Percentiles rank a stretch among this genome's conserved stretches.
These are phyloP conservation scores for Chalcis sispes DNA, from an alignment of 2,888 invertebrate species.

Conservation along the genomic window DNA sequence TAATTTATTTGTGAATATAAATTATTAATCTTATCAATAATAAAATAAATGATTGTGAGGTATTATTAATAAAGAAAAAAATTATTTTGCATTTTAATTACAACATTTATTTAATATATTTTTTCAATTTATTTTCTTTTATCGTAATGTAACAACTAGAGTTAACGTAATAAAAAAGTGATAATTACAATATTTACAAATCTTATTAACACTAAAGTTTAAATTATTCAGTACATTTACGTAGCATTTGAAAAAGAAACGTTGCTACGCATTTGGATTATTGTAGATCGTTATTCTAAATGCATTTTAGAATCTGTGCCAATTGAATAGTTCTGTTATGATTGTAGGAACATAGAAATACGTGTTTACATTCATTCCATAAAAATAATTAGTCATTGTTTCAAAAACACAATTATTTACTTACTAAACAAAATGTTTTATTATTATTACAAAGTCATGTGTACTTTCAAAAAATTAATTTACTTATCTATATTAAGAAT, in stretches of 20 bases:
- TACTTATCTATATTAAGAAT: slow-evolving; percentile 20
- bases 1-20: no score
- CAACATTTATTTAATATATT: slow-evolving; percentile 10
- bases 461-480: background rate
- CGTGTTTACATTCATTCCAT: background rate
- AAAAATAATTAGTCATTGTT: background rate
- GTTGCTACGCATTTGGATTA: slow-evolving; percentile 29
- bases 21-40: no score
- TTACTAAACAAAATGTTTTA: background rate
- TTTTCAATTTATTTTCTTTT: slow-evolving; percentile 20
- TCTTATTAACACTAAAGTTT: slow-evolving; percentile 39
- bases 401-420: background rate
- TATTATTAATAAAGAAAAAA: no score
- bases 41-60: no score
- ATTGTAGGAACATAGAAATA: slow-evolving; percentile 34
- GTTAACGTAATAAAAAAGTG: slow-evolving; percentile 31
- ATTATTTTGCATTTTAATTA: slow-evolving; percentile 2
- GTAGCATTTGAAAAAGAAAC: background rate
- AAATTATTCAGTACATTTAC: slow-evolving; percentile 47
- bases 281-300: slow-evolving; percentile 1
- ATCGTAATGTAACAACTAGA: slow-evolving; percentile 6
- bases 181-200: slow-evolving; percentile 43
- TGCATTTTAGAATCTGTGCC: background rate
- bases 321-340: slow-evolving; percentile 10
- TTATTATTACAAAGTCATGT: background rate